Base-by-base conservation (phyloP, 2,113 vertebrate genomes). In the Sceloporus undulatus region DNA sequence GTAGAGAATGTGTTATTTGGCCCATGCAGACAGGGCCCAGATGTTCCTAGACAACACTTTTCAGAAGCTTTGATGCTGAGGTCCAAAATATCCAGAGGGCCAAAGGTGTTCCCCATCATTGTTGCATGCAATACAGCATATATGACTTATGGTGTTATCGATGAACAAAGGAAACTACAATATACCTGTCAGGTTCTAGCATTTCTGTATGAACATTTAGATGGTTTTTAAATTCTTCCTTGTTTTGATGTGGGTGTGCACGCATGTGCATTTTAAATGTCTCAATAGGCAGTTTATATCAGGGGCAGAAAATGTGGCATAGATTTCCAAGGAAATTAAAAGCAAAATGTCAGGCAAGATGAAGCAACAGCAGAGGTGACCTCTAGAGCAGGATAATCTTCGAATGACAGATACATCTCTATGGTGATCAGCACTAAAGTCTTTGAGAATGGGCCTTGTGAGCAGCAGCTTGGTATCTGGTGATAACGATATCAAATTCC, bases 291-390 rank as follows among this genome's bases (percentile, higher is more conserved):
- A 0, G 21, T 18, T 59, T 87, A 1, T 62, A 34, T 27, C 16
- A 65, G 14, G 29, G 79, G 75, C 90, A 85, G 29, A 89, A 34
- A n/a, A 70, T 52, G 52, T 5, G 84, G 3, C 1, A 0, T 48
- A 0, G 0, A 9, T 85, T 90, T 92, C 76, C n/a, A 4, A 59
- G 27, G 62, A 91, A 90, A 70, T 85, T 91, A 87, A 65, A 89
- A 87, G 9, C 23, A 71, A 83, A 91, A n/a, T 88, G 59, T 90
- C 80, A 25, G 0, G 1, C 27, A 86, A 2, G 42, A 80, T 82
- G n/a, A 86, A 86, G 80, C 62, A 54, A 34, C 2, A 40, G 71
- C 71, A 40, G 42, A 68, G 48, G 34, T 87, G 70, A 86, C 70
- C 52, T 81, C 27, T 62, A 27, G 9, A 88, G 65, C 19, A 71